phyloP scores from a whole-genome alignment of 2,888 invertebrate species.

The Ischnus inquisitorius region DNA sequence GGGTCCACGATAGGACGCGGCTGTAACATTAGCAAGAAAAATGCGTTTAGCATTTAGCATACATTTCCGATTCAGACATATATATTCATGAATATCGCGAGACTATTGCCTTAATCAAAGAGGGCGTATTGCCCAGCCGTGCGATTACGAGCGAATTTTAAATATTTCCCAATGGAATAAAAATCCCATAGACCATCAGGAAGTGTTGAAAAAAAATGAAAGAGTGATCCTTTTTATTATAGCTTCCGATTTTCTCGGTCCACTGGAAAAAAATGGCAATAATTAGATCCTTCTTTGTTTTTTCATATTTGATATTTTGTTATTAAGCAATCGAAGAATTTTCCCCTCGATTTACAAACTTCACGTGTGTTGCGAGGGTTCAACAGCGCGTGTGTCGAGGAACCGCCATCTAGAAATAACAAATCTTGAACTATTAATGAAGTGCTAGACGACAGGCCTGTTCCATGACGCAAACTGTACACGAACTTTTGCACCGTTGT shows the following conservation, averaged over 20 bases:
- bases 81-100: neutral
- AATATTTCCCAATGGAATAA: too few relatives aligned
- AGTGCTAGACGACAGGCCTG: slow-evolving; percentile 11
- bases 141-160: too few relatives aligned
- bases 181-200: too few relatives aligned
- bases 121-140: too few relatives aligned
- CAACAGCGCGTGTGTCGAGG: neutral
- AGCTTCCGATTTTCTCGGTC: too few relatives aligned
- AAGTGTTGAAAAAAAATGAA: too few relatives aligned
- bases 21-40: slow-evolving; percentile 84
- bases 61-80: neutral
- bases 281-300: too few relatives aligned
- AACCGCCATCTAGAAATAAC: slow-evolving; percentile 24
- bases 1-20: slow-evolving; percentile 91
- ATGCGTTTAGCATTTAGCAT: neutral
- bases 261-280: too few relatives aligned
- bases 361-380: neutral
- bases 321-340: neutral
- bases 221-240: too few relatives aligned
- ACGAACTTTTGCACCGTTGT: slow-evolving; percentile 1
- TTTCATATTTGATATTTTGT: too few relatives aligned
- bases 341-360: neutral
- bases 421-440: slow-evolving; percentile 43
- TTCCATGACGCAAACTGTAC: slow-evolving; percentile 3
- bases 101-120: too few relatives aligned